These are phyloP conservation scores for Drosophila takahashii DNA, from an alignment of 1,140 invertebrate genomes.

Conservation along the genomic window DNA sequence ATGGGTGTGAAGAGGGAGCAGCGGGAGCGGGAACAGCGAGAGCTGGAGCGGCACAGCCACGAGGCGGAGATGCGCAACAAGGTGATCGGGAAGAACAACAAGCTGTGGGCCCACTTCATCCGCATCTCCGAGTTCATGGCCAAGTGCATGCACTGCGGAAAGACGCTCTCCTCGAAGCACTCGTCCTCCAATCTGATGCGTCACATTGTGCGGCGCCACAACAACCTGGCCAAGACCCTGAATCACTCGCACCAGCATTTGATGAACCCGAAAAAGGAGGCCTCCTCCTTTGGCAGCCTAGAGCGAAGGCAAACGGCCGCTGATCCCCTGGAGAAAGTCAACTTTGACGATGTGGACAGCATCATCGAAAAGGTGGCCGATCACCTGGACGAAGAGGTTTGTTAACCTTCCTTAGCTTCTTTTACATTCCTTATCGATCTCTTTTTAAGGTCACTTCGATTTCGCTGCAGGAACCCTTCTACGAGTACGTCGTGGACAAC, in stretches of 20 bases:
- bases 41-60: slow-evolving; percentile 39
- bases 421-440: slow-evolving; percentile 2
- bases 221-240: slow-evolving; percentile 63
- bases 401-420: background rate
- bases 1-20: slow-evolving; percentile 45
- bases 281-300: background rate
- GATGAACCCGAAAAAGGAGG: slow-evolving; percentile 60
- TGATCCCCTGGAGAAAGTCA: slow-evolving; percentile 70
- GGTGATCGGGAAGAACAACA: slow-evolving; percentile 72
- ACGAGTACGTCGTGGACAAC: slow-evolving; percentile 71
- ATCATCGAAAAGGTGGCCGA: slow-evolving; percentile 73
- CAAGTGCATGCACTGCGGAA: slow-evolving; percentile 73
- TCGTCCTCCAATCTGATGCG: slow-evolving; percentile 74
- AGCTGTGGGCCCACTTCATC: slow-evolving; percentile 73
- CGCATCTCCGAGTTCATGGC: slow-evolving; percentile 74
- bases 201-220: slow-evolving; percentile 69
- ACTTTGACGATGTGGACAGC: slow-evolving; percentile 74
- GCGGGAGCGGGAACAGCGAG: slow-evolving; percentile 34
- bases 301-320: slow-evolving; percentile 41
- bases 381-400: slow-evolving; percentile 68
- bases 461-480: slow-evolving; percentile 65
- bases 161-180: slow-evolving; percentile 72
- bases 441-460: slow-evolving; percentile 45
- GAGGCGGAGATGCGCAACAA: slow-evolving; percentile 61
- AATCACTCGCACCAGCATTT: slow-evolving; percentile 66